Evolutionary conservation across 2,113 vertebrate species (phyloP), one percentile per base, ranked within the genome.

Genomic region (Toxotes chatareus): DNA sequence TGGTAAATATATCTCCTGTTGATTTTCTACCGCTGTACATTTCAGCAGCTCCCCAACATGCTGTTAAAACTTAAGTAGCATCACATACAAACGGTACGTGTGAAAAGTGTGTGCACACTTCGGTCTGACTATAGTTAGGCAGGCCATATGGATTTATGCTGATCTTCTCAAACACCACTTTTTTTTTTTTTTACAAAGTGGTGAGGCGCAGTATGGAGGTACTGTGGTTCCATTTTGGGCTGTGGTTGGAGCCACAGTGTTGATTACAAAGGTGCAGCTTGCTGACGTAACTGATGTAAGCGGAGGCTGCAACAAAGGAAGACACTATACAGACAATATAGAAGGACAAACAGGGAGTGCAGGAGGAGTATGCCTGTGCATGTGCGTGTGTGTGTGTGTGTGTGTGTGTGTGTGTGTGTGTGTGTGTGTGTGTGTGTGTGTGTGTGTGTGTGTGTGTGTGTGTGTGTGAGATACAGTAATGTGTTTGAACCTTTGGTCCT

Each of bases 71-170:
- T 11, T 36, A 57, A 11, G n/a, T 40, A 71, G 51, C 36, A 1
- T 71, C 38, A 57, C 36, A 40, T 57, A 49, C 1, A 56, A 27
- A 23, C 2, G 38, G 47, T 23, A 32, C 8, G 47, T 75, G 47
- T 64, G 73, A 55, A 40, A 19, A 27, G 21, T 53, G 34, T 63
- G 7, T 7, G 36, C 42, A 49, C 3, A 55, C 6, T 44, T 13
- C 46, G 55, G 23, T 42, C 7, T 32, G 44, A 59, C 55, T 42
- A 36, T 44, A 57, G 21, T 40, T 21, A n/a, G 7, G 8, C 11
- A 27, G 51, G 8, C n/a, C 70, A 60, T 60, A 66, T 80, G 79
- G 62, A 31, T 49, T 32, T 12, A 47, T 14, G 21, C 16, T 13
- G 23, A 23, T 53, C 27, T 63, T 36, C 17, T 12, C 10, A 23